A percentile compares a stretch with the other conserved stretches of the same genome.
These are phyloP conservation scores for Homalodisca vitripennis DNA, from an alignment of 1,140 invertebrate species.

Conservation along the genomic window DNA sequence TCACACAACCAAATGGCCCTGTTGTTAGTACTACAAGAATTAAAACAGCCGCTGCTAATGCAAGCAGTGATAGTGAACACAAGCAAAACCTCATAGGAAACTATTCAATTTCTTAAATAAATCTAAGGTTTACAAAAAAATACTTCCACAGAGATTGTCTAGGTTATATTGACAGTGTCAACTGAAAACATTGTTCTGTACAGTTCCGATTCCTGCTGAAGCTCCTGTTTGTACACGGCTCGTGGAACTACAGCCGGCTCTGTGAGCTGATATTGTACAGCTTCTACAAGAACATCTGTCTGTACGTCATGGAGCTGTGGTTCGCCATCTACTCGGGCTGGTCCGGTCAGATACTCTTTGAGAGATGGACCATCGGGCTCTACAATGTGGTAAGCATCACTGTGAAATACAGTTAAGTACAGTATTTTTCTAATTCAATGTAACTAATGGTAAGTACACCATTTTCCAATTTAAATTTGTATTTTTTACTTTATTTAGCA, in stretches of 20 bases:
- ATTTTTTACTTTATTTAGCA: slow-evolving; percentile 22
- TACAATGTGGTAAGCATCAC: slow-evolving; percentile 82
- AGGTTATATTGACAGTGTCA: too few relatives aligned
- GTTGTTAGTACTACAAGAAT: too few relatives aligned
- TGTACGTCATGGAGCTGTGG: slow-evolving; percentile 99
- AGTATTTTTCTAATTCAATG: background rate
- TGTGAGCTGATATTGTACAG: slow-evolving; percentile 98
- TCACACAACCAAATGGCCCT: too few relatives aligned
- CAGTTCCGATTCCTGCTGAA: slow-evolving; percentile 90
- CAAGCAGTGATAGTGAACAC: too few relatives aligned
- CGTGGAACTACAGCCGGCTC: slow-evolving; percentile 97
- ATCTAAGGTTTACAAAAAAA: too few relatives aligned
- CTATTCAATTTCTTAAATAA: too few relatives aligned
- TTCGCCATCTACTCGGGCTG: slow-evolving; percentile 98
- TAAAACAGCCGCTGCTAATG: too few relatives aligned
- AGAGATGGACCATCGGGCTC: slow-evolving; percentile 96
- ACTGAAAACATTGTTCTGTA: too few relatives aligned
- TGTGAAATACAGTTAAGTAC: background rate
- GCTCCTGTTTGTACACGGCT: slow-evolving; percentile 94
- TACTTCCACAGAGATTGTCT: too few relatives aligned
- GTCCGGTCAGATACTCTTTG: slow-evolving; percentile 98
- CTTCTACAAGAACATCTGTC: slow-evolving; percentile 99
- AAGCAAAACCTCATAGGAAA: too few relatives aligned
- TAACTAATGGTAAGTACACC: background rate
- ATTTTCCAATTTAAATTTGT: background rate